Evolutionary conservation across 2,113 vertebrate species (phyloP).

Genomic region (Megaptera novaeangliae): DNA sequence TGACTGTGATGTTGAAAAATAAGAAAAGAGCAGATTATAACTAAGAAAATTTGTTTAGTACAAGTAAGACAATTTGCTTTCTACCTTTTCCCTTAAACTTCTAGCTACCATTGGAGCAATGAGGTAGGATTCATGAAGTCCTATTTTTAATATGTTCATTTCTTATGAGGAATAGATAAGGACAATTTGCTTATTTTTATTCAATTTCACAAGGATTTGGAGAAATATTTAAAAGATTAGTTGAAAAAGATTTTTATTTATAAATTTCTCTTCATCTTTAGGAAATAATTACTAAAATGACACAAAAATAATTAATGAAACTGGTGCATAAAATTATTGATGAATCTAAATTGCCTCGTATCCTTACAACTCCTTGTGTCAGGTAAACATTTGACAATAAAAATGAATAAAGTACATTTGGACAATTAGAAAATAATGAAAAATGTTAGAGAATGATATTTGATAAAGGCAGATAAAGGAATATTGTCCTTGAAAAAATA

Average conservation of each 20-base stretch:
- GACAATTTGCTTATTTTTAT: not conserved
- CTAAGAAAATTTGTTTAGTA: not conserved
- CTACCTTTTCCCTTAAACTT: not conserved
- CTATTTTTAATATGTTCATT: not conserved
- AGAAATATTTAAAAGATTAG: not conserved
- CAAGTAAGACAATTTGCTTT: not conserved
- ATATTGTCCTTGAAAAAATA: conserved; percentile 61
- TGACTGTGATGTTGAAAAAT: not conserved
- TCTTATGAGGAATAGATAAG: not conserved
- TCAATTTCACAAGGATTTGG: not conserved
- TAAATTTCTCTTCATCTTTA: not conserved
- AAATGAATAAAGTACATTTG: conserved; percentile 74
- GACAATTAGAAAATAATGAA: conserved; percentile 73
- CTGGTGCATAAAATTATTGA: conserved; percentile 11
- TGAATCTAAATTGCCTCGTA: conserved; percentile 22
- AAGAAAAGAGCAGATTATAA: not conserved
- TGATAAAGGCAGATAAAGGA: conserved; percentile 53
- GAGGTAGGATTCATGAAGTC: not conserved
- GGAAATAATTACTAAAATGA: not conserved
- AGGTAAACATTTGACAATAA: conserved; percentile 71
- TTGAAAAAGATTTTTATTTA: not conserved
- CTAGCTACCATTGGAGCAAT: not conserved
- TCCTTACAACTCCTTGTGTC: conserved; percentile 30
- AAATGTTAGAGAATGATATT: conserved; percentile 55
- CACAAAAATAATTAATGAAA: conserved; percentile 32